These are phyloP conservation scores for Drosophila mojavensis DNA, from an alignment of 1,140 invertebrate genomes.

Conservation along the genomic window DNA sequence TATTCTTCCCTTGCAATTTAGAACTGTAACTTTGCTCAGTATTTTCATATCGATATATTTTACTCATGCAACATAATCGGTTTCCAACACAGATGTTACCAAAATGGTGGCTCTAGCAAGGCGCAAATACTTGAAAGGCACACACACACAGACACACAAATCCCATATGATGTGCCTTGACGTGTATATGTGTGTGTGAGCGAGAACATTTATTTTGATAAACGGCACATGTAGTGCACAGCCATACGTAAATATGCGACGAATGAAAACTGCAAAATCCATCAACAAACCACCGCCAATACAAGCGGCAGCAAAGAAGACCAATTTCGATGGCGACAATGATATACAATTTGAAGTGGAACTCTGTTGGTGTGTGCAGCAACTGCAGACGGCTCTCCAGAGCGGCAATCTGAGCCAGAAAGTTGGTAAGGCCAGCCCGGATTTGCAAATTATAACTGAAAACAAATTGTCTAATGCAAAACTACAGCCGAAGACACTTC, in stretches of 20 bases:
- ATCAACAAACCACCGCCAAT: conserved; percentile 66
- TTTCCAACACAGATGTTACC: not conserved
- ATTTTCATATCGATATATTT: not conserved
- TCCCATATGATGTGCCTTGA: conserved; percentile 18
- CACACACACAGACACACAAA: conserved; percentile 1
- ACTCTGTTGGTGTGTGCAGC: conserved; percentile 91
- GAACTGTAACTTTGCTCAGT: no score
- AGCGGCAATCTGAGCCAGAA: conserved; percentile 87
- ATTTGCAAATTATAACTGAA: not conserved
- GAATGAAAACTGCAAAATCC: conserved; percentile 56
- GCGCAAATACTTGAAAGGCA: not conserved
- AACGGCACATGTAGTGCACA: conserved; percentile 18
- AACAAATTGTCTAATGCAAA: conserved; percentile 5
- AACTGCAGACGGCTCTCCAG: conserved; percentile 86
- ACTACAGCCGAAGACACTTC: conserved; percentile 86
- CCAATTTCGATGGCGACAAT: conserved; percentile 84
- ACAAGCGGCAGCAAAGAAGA: conserved; percentile 42
- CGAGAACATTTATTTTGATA: conserved; percentile 21
- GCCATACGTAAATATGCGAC: conserved; percentile 50
- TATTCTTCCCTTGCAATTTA: no score
- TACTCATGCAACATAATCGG: not conserved
- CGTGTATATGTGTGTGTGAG: conserved; percentile 5
- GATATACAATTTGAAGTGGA: conserved; percentile 90
- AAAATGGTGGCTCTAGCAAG: not conserved
- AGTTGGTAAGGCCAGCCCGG: conserved; percentile 79